Percentiles rank a stretch among this genome's conserved stretches.
Conservation (phyloP, 2,797 vertebrate genomes). For the Oceanodroma leucorhoa region DNA sequence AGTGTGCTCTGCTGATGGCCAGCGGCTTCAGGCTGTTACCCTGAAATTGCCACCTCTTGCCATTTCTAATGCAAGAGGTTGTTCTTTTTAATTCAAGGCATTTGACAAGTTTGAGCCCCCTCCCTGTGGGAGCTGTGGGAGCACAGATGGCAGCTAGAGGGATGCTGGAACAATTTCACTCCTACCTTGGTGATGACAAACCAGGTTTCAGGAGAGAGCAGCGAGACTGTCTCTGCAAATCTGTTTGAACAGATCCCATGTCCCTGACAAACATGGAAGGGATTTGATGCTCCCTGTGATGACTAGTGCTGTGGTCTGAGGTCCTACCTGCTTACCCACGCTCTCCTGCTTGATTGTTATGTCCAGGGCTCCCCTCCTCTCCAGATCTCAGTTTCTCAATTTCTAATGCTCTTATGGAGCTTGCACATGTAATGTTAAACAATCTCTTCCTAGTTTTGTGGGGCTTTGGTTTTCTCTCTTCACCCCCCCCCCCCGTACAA, state of each 20-base stretch:
- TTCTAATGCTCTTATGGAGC: background rate
- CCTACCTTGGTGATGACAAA: background rate
- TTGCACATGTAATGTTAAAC: background rate
- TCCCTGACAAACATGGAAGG: background rate
- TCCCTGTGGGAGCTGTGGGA: background rate
- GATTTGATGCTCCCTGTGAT: background rate
- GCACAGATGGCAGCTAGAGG: constrained; percentile 30
- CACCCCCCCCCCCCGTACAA: accelerated
- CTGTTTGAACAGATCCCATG: background rate
- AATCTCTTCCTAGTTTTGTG: background rate
- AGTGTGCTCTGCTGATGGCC: background rate
- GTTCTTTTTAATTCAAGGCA: background rate
- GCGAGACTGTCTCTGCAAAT: background rate
- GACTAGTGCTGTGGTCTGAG: background rate
- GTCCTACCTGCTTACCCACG: background rate
- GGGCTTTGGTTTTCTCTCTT: background rate
- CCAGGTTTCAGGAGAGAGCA: accelerated
- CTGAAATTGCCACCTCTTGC: background rate
- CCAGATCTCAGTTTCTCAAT: background rate
- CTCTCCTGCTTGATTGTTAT: background rate
- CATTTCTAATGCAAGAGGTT: background rate
- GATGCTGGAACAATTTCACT: background rate
- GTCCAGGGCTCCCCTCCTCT: background rate
- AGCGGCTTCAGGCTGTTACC: background rate
- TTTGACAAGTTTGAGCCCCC: constrained; percentile 35